Conservation (phyloP, 2,797 vertebrate genomes). For the Catamblyrhynchus diadema region DNA sequence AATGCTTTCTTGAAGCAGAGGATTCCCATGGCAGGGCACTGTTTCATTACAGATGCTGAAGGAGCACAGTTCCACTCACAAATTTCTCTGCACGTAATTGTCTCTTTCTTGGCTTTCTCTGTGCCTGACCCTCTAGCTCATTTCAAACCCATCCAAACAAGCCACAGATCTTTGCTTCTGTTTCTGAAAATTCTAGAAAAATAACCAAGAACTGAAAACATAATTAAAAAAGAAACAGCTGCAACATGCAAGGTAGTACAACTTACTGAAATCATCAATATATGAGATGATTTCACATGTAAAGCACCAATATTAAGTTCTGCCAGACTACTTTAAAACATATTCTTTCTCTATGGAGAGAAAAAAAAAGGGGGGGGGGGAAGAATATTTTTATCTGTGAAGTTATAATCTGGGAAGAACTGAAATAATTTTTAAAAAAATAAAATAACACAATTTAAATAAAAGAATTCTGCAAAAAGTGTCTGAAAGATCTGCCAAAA, state of each 20-base stretch:
- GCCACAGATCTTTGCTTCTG: neutral
- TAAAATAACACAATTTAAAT: neutral
- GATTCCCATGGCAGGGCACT: neutral
- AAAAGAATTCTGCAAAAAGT: neutral
- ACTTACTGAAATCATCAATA: neutral
- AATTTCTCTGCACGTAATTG: neutral
- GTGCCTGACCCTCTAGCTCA: neutral
- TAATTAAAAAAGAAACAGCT: neutral
- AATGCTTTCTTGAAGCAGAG: neutral
- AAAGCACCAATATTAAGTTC: neutral
- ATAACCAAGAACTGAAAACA: neutral
- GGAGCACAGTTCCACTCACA: neutral
- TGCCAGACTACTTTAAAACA: neutral
- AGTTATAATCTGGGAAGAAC: neutral
- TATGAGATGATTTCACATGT: neutral
- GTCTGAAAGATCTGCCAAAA: neutral
- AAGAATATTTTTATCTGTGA: neutral
- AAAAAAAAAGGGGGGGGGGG: accelerated
- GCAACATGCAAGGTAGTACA: neutral
- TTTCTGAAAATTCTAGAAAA: neutral
- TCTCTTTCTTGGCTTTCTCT: neutral
- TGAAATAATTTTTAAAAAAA: neutral
- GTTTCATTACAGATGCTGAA: neutral
- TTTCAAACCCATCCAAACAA: neutral
- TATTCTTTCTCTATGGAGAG: neutral